Percentiles rank a stretch among this genome's conserved stretches.
These are phyloP conservation scores for Rotaria socialis DNA, from an alignment of 2,888 invertebrate species.

Conservation along the genomic window DNA sequence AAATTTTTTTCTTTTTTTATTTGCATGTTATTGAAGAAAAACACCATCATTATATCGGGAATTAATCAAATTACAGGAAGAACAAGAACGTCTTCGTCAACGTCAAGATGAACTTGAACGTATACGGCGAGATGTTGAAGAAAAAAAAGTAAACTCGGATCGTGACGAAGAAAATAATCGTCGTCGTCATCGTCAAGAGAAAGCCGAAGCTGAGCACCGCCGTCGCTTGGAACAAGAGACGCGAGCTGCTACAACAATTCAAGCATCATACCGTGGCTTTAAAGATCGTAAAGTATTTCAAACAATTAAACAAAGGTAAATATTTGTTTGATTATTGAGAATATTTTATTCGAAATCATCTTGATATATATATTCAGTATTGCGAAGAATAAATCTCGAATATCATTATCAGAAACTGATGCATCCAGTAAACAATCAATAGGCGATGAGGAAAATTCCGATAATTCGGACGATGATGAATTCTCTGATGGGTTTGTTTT, in stretches of 20 bases:
- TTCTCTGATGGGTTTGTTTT: neutral
- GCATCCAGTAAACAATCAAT: neutral
- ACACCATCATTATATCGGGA: neutral
- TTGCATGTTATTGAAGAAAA: too few species aligned
- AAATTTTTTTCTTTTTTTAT: too few species aligned
- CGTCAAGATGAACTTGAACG: constrained; percentile 6
- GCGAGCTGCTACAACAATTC: neutral
- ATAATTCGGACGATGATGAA: neutral
- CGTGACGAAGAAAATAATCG: neutral
- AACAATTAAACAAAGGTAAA: neutral
- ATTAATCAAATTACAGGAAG: constrained; percentile 9
- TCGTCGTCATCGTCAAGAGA: neutral
- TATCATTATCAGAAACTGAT: neutral
- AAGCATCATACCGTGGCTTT: neutral
- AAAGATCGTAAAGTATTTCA: neutral
- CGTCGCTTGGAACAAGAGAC: neutral
- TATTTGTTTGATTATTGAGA: neutral
- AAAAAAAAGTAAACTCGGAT: neutral
- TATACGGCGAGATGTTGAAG: neutral
- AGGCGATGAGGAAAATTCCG: neutral
- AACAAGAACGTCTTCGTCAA: constrained; percentile 28
- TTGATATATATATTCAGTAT: neutral
- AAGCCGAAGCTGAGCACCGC: neutral
- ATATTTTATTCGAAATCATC: neutral
- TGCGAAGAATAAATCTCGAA: neutral